Evolutionary conservation across 2,888 invertebrate species (phyloP).

Genomic region (Plagodis dolabraria): DNA sequence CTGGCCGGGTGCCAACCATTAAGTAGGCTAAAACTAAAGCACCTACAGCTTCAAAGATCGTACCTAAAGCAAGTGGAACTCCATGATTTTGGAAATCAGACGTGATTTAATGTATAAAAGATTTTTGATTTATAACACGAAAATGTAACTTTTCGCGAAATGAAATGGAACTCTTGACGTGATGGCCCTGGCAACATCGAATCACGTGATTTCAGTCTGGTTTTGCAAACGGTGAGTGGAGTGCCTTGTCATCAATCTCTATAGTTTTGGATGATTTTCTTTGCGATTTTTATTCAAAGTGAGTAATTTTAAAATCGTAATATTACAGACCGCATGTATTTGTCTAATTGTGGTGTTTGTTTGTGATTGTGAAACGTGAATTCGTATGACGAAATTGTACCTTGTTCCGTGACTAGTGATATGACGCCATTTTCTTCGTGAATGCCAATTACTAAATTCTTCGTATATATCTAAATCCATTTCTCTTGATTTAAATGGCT

Average conservation of each 20-base stretch:
- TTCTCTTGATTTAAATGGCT: slow-evolving; percentile 57
- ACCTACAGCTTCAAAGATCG: no score
- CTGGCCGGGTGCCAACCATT: no score
- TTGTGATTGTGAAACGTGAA: slow-evolving; percentile 68
- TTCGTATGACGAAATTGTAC: slow-evolving; percentile 80
- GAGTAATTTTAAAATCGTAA: slow-evolving; percentile 74
- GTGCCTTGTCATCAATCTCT: slow-evolving; percentile 85
- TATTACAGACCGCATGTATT: slow-evolving; percentile 61
- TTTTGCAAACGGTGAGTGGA: slow-evolving; percentile 85
- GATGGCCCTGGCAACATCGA: slow-evolving; percentile 46
- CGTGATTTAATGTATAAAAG: no score
- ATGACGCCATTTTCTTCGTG: slow-evolving; percentile 86
- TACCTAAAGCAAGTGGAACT: no score
- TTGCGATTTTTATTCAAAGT: slow-evolving; percentile 84
- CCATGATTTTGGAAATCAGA: no score
- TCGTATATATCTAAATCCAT: slow-evolving; percentile 55
- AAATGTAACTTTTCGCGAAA: no score
- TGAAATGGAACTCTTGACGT: no score
- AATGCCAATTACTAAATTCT: slow-evolving; percentile 83
- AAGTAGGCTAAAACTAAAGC: no score
- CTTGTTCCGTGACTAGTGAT: slow-evolving; percentile 84
- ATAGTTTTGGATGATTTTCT: slow-evolving; percentile 84
- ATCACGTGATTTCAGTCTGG: slow-evolving; percentile 73
- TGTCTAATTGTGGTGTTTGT: slow-evolving; percentile 61
- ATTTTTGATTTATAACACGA: no score